Evolutionary conservation across 2,113 vertebrate genomes (phyloP).

Genomic region (Boulengeromyrus knoepffleri): DNA sequence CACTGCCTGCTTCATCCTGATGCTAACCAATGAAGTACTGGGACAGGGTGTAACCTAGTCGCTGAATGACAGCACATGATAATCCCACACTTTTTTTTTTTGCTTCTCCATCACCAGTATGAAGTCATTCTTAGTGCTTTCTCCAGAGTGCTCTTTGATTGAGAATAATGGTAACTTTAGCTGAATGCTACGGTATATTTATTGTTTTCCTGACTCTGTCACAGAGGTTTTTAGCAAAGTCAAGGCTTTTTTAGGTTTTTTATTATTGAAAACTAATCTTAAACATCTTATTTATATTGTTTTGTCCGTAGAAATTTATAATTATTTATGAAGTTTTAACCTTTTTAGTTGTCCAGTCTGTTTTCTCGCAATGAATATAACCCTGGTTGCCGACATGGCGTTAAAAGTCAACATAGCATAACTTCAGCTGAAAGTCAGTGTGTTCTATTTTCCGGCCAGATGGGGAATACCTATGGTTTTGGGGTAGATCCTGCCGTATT

Average conservation of each 20-base stretch:
- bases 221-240: not conserved
- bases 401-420: not conserved
- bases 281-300: not conserved
- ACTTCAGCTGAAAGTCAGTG: not conserved
- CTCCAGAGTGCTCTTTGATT: not conserved
- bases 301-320: not conserved
- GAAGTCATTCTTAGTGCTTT: not conserved
- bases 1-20: not conserved
- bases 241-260: not conserved
- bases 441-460: not conserved
- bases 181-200: not conserved
- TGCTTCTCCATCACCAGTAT: not conserved
- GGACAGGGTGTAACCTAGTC: not conserved
- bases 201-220: too few species aligned
- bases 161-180: not conserved
- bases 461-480: not conserved
- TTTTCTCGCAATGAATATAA: not conserved
- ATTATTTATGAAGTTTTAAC: not conserved
- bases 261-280: not conserved
- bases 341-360: not conserved
- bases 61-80: not conserved
- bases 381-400: not conserved
- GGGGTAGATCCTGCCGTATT: not conserved
- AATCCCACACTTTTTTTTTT: not conserved
- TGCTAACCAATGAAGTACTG: not conserved